Conservation (phyloP, 2,888 invertebrate genomes). For the Cheilosia impressa region DNA sequence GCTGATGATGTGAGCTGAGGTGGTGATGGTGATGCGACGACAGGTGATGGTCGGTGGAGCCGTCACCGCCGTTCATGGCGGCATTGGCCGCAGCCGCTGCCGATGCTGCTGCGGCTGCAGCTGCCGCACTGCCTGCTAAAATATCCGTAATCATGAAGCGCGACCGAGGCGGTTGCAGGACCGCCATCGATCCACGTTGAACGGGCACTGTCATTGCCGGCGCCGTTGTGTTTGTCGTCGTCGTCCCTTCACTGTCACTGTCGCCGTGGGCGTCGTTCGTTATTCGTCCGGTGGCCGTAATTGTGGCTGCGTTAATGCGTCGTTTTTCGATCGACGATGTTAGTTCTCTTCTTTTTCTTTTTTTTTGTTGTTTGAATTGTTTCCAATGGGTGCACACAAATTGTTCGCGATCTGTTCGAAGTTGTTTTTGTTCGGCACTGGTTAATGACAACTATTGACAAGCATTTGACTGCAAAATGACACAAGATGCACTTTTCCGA, state of each 20-base stretch:
- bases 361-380: slow-evolving; percentile 5
- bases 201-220: slow-evolving; percentile 84
- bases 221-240: slow-evolving; percentile 68
- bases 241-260: slow-evolving; percentile 80
- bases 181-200: slow-evolving; percentile 84
- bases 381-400: slow-evolving; percentile 30
- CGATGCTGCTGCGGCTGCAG: slow-evolving; percentile 82
- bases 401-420: slow-evolving; percentile 30
- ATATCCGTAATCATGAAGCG: slow-evolving; percentile 96
- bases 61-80: slow-evolving; percentile 73
- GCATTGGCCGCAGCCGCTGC: slow-evolving; percentile 73
- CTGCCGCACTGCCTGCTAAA: slow-evolving; percentile 86
- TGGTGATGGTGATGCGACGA: slow-evolving; percentile 76
- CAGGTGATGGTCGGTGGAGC: slow-evolving; percentile 73
- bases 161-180: slow-evolving; percentile 89
- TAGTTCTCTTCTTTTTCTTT: no score
- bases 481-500: slow-evolving; percentile 14
- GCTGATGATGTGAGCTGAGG: slow-evolving; percentile 73
- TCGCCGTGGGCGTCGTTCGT: slow-evolving; percentile 73
- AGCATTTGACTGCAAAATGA: slow-evolving; percentile 22
- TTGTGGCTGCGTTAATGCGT: slow-evolving; percentile 71
- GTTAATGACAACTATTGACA: slow-evolving; percentile 40
- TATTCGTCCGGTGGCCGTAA: slow-evolving; percentile 76
- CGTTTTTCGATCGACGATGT: slow-evolving; percentile 47
- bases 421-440: slow-evolving; percentile 11